Evolutionary conservation across 1,140 invertebrate species (phyloP).

Genomic region (Bombus confusus): DNA sequence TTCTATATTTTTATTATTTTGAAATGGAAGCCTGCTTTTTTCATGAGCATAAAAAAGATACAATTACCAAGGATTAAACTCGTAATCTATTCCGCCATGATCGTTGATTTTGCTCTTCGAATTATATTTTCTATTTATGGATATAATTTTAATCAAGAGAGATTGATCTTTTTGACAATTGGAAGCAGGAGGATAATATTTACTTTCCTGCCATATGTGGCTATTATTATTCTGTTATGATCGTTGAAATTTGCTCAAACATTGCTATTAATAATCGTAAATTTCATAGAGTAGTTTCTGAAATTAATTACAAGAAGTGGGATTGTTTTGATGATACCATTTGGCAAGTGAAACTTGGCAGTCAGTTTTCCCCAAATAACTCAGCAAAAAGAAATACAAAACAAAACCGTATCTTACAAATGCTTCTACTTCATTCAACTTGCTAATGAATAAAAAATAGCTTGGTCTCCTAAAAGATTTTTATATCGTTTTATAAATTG

Average conservation of each 20-base stretch:
- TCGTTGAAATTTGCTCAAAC: background rate
- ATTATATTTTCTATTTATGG: background rate
- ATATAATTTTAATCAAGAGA: background rate
- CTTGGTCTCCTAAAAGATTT: background rate
- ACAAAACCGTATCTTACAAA: background rate
- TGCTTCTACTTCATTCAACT: background rate
- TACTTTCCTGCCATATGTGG: background rate
- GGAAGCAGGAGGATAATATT: background rate
- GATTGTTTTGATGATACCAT: background rate
- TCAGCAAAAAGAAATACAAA: background rate
- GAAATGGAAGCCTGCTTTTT: no score
- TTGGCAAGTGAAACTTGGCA: background rate
- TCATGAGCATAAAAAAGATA: background rate
- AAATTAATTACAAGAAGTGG: background rate
- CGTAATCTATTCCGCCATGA: background rate
- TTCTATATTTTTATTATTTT: no score
- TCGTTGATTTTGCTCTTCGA: background rate
- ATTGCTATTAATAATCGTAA: background rate
- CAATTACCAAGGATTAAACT: background rate
- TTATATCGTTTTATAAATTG: background rate
- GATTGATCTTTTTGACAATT: background rate
- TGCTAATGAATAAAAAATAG: background rate
- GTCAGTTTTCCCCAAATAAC: background rate
- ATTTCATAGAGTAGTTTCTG: background rate
- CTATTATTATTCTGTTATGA: background rate